Evolutionary conservation across 1,140 invertebrate species (phyloP).

Genomic region (Caenorhabditis briggsae): DNA sequence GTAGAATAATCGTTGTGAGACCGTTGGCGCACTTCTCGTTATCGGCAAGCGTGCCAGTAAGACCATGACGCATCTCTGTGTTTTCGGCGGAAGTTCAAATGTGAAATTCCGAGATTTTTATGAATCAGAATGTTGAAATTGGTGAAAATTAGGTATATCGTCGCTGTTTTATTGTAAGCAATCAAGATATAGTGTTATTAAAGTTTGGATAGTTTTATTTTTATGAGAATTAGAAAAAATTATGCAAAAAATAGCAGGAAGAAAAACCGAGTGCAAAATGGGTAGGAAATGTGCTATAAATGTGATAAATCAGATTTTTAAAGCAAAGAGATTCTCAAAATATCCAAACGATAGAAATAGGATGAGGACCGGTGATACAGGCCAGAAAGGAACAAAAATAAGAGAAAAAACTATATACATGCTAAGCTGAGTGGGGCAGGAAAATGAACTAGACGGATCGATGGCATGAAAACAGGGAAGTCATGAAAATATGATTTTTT

Average conservation of each 20-base stretch:
- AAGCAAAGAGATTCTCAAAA: background rate
- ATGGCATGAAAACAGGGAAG: background rate
- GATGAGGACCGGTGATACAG: slow-evolving; percentile 4
- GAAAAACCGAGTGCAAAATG: slow-evolving; percentile 25
- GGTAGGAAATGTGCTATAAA: background rate
- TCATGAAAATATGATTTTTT: no score
- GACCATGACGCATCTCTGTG: background rate
- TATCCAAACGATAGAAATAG: background rate
- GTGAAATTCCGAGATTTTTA: background rate
- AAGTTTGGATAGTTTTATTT: no score
- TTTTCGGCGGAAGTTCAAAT: background rate
- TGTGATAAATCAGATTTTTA: background rate
- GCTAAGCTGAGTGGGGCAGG: background rate
- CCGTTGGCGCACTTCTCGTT: slow-evolving; percentile 1
- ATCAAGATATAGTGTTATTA: no score
- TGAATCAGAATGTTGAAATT: no score
- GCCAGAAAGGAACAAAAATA: background rate
- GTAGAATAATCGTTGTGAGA: background rate
- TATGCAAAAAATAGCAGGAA: background rate
- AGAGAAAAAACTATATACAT: background rate
- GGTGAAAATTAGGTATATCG: no score
- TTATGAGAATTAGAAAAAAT: background rate
- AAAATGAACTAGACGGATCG: background rate
- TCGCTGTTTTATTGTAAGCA: no score
- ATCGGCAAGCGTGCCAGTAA: background rate